These are phyloP conservation scores for Loris lydekkerianus DNA, from an alignment of 2,797 vertebrate genomes.

Conservation along the genomic window DNA sequence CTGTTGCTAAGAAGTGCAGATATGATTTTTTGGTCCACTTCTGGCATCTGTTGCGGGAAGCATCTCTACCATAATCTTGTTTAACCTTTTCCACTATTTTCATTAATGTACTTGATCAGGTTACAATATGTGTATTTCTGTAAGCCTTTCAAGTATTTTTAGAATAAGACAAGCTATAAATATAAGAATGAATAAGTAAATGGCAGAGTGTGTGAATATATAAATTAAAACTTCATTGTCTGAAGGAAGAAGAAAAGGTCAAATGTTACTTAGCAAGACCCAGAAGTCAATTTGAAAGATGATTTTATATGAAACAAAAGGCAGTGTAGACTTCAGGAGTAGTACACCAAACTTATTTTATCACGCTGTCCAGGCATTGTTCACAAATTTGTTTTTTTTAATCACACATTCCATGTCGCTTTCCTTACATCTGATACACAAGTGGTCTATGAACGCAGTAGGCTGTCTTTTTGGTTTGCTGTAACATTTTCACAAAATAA, in stretches of 20 bases:
- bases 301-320: background rate
- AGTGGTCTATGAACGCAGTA: background rate
- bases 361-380: background rate
- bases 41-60: background rate
- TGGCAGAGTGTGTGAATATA: background rate
- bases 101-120: background rate
- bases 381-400: background rate
- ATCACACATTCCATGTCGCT: background rate
- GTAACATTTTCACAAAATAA: background rate
- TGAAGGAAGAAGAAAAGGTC: slow-evolving; percentile 38
- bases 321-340: background rate
- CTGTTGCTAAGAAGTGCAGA: background rate
- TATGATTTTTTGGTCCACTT: background rate
- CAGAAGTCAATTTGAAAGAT: slow-evolving; percentile 29
- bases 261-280: slow-evolving; percentile 28
- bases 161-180: slow-evolving; percentile 53
- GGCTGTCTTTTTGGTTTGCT: background rate
- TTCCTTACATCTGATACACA: background rate
- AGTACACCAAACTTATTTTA: background rate
- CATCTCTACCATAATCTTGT: background rate
- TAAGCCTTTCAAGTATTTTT: slow-evolving; percentile 64
- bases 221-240: slow-evolving; percentile 61
- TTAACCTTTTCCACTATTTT: background rate
- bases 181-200: slow-evolving; percentile 62
- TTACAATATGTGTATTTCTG: slow-evolving; percentile 38